These are phyloP conservation scores for Lasioglossum malachurum DNA, from an alignment of 2,888 invertebrate genomes.

Conservation along the genomic window DNA sequence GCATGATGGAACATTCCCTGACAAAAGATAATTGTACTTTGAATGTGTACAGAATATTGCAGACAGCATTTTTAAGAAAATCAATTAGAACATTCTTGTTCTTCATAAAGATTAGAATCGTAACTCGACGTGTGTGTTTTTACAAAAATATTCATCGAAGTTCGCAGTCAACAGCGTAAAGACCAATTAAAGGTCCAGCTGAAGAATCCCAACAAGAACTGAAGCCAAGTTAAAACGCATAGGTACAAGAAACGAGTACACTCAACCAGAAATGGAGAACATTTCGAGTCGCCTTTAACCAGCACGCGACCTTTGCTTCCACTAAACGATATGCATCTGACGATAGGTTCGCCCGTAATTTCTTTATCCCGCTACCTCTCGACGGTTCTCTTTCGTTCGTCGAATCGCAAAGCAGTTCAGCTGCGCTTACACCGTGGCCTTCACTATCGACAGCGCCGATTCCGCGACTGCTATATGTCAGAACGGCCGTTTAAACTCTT, in stretches of 20 bases:
- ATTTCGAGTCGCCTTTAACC: neutral
- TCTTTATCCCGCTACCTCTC: constrained; percentile 22
- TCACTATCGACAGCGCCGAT: constrained; percentile 35
- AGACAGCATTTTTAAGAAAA: neutral
- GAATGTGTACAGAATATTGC: neutral
- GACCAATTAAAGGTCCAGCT: neutral
- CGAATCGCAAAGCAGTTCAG: neutral
- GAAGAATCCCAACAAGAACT: neutral
- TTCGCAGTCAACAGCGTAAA: neutral
- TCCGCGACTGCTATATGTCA: constrained; percentile 44
- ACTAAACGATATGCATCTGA: constrained; percentile 28
- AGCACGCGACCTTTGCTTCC: constrained; percentile 31
- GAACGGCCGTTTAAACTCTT: constrained; percentile 32
- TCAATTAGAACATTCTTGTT: neutral
- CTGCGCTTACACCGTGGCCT: constrained; percentile 31
- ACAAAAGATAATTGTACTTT: neutral
- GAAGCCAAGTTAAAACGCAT: neutral
- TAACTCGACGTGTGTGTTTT: neutral
- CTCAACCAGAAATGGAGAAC: constrained; percentile 14
- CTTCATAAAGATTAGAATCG: neutral
- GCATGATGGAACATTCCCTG: neutral
- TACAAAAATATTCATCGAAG: neutral
- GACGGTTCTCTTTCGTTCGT: constrained; percentile 7
- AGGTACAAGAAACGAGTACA: neutral
- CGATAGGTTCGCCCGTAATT: constrained; percentile 36